phyloP scores from a whole-genome alignment of 2,888 invertebrate genomes.

The Aphidius colemani region DNA sequence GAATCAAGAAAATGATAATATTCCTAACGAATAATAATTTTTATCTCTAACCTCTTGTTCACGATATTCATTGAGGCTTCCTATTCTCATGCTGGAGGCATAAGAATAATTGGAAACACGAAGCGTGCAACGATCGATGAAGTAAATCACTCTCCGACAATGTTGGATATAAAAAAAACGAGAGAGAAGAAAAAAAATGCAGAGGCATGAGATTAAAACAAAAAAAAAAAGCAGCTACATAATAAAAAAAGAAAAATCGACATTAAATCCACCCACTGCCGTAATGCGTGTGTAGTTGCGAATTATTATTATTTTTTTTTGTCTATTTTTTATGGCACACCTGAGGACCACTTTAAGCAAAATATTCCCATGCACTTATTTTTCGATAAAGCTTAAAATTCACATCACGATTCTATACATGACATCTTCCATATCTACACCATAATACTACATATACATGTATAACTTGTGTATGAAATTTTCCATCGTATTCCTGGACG shows the following conservation, averaged over 20 bases:
- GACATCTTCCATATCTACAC: slow-evolving; percentile 27
- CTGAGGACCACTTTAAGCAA: slow-evolving; percentile 18
- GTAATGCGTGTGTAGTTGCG: background rate
- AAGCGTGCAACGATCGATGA: slow-evolving; percentile 16
- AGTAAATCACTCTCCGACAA: slow-evolving; percentile 28
- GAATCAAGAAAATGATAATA: background rate
- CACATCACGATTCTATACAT: slow-evolving; percentile 29
- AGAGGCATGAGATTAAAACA: background rate
- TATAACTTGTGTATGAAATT: slow-evolving; percentile 15
- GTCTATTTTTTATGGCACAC: slow-evolving; percentile 14
- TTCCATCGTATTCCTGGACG: slow-evolving; percentile 19
- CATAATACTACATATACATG: too few relatives aligned
- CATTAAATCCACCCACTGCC: slow-evolving; percentile 19
- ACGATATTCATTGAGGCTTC: slow-evolving; percentile 22
- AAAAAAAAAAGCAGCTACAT: slow-evolving; percentile 11
- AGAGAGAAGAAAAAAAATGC: background rate
- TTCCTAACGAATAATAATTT: too few relatives aligned
- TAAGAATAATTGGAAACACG: slow-evolving; percentile 25
- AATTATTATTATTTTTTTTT: slow-evolving; percentile 6
- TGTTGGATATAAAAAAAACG: slow-evolving; percentile 18
- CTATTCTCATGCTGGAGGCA: slow-evolving; percentile 25
- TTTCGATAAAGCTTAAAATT: slow-evolving; percentile 20
- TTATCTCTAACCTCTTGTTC: slow-evolving; percentile 16
- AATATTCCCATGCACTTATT: slow-evolving; percentile 10
- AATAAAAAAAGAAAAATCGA: slow-evolving; percentile 12